Evolutionary conservation across 2,797 vertebrate genomes (phyloP).

Genomic region (Syngnathus acus): DNA sequence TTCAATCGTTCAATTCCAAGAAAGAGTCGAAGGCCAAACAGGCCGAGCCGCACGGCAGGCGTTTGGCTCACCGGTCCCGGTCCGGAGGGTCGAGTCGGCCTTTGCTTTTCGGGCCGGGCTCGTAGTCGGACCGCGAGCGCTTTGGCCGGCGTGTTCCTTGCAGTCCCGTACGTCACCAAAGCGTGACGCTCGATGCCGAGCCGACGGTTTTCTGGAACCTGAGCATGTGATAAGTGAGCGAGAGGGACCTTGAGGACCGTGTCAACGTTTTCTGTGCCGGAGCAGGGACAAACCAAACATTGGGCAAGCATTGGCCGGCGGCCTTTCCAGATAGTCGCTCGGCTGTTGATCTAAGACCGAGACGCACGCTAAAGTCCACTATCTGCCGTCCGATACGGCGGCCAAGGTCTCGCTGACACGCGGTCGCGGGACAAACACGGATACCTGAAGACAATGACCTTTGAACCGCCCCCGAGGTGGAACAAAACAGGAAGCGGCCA

Average conservation of each 20-base stretch:
- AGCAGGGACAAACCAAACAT: constrained; percentile 66
- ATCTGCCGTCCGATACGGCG: constrained; percentile 59
- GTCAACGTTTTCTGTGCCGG: constrained; percentile 70
- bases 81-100: too few relatives aligned
- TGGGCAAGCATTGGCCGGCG: constrained; percentile 68
- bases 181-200: not conserved
- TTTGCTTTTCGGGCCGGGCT: too few relatives aligned
- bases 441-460: constrained; percentile 73
- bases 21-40: constrained; percentile 1
- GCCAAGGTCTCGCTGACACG: constrained; percentile 68
- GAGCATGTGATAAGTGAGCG: constrained; percentile 36
- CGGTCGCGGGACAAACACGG: constrained; percentile 62
- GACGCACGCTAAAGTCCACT: constrained; percentile 59
- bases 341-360: constrained; percentile 72
- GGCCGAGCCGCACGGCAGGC: too few relatives aligned
- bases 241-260: constrained; percentile 64
- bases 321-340: constrained; percentile 63
- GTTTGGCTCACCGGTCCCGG: too few relatives aligned
- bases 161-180: too few relatives aligned
- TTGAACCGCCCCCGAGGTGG: constrained; percentile 38
- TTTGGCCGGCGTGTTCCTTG: too few relatives aligned
- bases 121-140: too few relatives aligned
- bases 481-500: constrained; percentile 57
- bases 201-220: constrained; percentile 58
- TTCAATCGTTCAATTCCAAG: constrained; percentile 54